Conservation (phyloP, 92 coral and sea anemone species). For the Parazoanthus darwini region DNA sequence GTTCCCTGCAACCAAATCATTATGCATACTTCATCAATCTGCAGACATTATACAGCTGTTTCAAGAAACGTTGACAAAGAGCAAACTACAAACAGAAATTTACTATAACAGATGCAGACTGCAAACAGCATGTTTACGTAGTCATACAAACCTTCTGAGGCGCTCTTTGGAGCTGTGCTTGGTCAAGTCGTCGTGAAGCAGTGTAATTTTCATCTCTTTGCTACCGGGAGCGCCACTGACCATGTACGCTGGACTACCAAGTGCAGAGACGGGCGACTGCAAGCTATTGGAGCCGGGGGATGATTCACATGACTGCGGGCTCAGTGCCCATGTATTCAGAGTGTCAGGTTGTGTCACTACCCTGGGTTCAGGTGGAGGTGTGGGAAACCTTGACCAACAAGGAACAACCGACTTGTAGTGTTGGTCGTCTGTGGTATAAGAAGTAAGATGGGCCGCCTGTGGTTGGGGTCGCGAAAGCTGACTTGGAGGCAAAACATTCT, state of each 20-base stretch:
- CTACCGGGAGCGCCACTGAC: constrained; percentile 89
- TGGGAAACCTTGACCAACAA: constrained; percentile 36
- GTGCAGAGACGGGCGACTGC: constrained; percentile 24
- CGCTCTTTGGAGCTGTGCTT: constrained; percentile 93
- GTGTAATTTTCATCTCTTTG: constrained; percentile 86
- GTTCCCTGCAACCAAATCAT: constrained; percentile 59
- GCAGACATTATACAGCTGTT: no score
- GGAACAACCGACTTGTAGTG: constrained; percentile 29
- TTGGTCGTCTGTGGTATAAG: constrained; percentile 5
- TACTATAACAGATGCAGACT: no score
- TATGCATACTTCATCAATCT: neutral
- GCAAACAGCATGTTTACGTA: no score
- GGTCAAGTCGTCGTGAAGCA: constrained; percentile 77
- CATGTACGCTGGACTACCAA: constrained; percentile 84
- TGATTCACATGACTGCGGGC: constrained; percentile 40
- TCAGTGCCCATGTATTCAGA: constrained; percentile 4
- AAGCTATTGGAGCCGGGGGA: constrained; percentile 4
- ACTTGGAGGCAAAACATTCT: neutral
- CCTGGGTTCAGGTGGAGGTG: constrained; percentile 39
- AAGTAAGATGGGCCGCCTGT: neutral
- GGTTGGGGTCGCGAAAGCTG: constrained; percentile 19
- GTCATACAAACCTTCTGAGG: constrained; percentile 64
- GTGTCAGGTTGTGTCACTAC: constrained; percentile 16
- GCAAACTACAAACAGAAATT: no score
- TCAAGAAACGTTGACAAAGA: no score